Evolutionary conservation across 2,797 vertebrate species (phyloP), one percentile per base, ranked within the genome.

Genomic region (Notolepis coatsorum): DNA sequence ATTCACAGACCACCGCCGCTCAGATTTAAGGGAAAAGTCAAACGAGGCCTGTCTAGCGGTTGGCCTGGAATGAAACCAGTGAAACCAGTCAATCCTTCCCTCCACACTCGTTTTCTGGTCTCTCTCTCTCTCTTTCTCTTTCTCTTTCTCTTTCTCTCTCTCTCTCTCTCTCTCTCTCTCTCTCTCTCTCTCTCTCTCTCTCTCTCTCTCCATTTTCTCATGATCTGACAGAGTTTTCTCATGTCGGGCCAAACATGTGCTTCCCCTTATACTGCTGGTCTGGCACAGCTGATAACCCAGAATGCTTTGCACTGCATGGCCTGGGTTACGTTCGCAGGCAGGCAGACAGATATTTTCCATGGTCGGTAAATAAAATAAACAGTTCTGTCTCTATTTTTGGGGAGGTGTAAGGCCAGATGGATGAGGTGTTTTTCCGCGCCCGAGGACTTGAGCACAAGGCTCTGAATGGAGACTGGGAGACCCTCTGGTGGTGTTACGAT

Each of bases 241-340:
- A 86, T 79, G 78, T 82, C 45, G 65, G 45, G 83, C 87, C 91
- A 90, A 84, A 88, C 89, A 91, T 89, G 75, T 87, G 90, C 89
- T 88, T 90, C 75, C 59, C 45, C 61, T 84, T 89, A 84, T n/a
- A 54, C 62, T 42, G 9, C 63, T 35, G 73, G 39, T 55, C 62
- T 38, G 62, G 61, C 81, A 77, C 77, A 73, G 77, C 76, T 74
- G 87, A 87, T 84, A 79, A 81, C 60, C 70, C 79, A 65, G 70
- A 76, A 62, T 47, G 42, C 58, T 69, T 68, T 49, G 56, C 33
- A 28, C 48, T 13, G 39, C 61, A 61, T 47, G 33, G 61, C 72
- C 30, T 12, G 31, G 28, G 13, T 7, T 31, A 31, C 59, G 33
- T 50, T 42, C 43, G 43, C 49, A 51, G 12, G 33, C 47, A 68